These are phyloP conservation scores for Neelides folsomi DNA, from an alignment of 2,888 invertebrate genomes.

Conservation along the genomic window DNA sequence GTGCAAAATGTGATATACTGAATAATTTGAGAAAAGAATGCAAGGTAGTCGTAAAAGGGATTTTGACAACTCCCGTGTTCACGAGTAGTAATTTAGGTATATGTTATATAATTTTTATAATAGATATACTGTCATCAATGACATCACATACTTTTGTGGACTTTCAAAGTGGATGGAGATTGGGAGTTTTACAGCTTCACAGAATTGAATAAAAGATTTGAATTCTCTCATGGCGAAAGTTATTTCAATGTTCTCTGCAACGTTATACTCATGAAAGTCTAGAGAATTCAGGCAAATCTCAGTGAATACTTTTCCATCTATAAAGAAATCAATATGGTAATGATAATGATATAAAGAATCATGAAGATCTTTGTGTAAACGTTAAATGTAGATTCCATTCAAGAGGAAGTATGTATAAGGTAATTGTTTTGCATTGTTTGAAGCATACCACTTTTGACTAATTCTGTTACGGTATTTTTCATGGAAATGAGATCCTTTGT, in stretches of 20 bases:
- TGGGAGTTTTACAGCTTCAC: slow-evolving; percentile 22
- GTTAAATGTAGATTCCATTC: too few relatives aligned
- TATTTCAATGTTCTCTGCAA: slow-evolving; percentile 17
- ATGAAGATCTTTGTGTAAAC: too few relatives aligned
- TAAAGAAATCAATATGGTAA: not conserved
- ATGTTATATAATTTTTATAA: too few relatives aligned
- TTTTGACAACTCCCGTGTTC: too few relatives aligned
- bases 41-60: too few relatives aligned
- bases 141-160: slow-evolving; percentile 20
- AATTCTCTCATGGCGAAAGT: slow-evolving; percentile 26
- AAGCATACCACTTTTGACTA: slow-evolving; percentile 23
- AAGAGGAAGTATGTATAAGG: too few relatives aligned
- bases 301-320: slow-evolving; percentile 28
- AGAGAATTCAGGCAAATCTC: slow-evolving; percentile 22
- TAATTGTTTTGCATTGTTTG: too few relatives aligned
- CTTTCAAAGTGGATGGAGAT: slow-evolving; percentile 19
- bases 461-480: slow-evolving; percentile 21
- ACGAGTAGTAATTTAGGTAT: too few relatives aligned
- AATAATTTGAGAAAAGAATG: not conserved
- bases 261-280: slow-evolving; percentile 19
- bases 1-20: too few relatives aligned
- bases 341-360: not conserved
- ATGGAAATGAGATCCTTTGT: slow-evolving; percentile 12
- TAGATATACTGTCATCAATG: too few relatives aligned
- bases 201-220: slow-evolving; percentile 20